Evolutionary conservation across 2,888 invertebrate genomes (phyloP), one percentile per base, ranked within the genome.

Genomic region (Chrysolina haemoptera): DNA sequence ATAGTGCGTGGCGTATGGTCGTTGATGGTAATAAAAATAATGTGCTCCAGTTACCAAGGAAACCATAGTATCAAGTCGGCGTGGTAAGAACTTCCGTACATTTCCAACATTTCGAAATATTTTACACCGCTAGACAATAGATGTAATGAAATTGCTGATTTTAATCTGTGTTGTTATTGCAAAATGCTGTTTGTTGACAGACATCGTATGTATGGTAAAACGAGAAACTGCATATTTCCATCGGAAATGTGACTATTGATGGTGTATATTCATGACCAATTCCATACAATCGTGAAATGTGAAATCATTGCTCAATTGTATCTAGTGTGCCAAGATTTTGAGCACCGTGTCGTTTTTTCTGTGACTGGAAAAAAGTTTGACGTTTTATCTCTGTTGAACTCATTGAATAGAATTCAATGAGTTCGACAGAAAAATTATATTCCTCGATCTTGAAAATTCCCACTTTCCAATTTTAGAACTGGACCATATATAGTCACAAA

Each of bases 11-110:
- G 62, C 73, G 66, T 63, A 65, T 71, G 63, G 70, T 70, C 68
- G 67, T 71, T 71, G 77, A 77, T 81, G 76, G 76, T 80, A 77
- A 69, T 78, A 80, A 81, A 59, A 81, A 81, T 82, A 84, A 83
- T 85, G 83, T 84, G 86, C 85, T 85, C 86, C 80, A 86, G 82
- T 86, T 85, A 80, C 83, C 82, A 84, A 83, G 82, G 83, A 83
- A 84, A 83, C 81, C 83, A 76, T 75, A 76, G 77, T 72, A 81
- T 82, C 81, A 84, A 82, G 80, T 78, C 81, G 78, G 80, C 84
- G 84, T 84, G 84, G 83, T 84, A 83, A 84, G 83, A 79, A 79
- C 80, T 82, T 83, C 82, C 83, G 81, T 75, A 75, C 67, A 75
- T 80, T 81, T 78, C 71, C 69, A 76, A 75, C 70, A 59, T 81